Percentiles rank a stretch among this genome's conserved stretches.
These are phyloP conservation scores for Stenchaetothrips biformis DNA, from an alignment of 2,888 invertebrate genomes.

Conservation along the genomic window DNA sequence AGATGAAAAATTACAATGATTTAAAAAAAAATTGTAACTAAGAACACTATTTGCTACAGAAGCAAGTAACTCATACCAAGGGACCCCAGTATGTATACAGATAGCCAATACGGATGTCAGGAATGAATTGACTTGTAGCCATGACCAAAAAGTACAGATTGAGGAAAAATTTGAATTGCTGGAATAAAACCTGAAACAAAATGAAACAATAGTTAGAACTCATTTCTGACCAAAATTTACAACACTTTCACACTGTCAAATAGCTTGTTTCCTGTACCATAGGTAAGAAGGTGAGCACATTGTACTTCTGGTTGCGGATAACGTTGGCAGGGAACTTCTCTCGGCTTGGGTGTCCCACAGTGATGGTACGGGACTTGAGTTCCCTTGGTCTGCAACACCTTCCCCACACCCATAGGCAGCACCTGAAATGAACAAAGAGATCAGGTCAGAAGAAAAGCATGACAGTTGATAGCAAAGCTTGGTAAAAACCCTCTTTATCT, in stretches of 20 bases:
- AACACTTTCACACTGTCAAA: no score
- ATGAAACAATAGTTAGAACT: constrained; percentile 31
- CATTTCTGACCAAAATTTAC: neutral
- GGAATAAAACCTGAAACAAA: constrained; percentile 74
- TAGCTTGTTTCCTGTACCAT: constrained; percentile 46
- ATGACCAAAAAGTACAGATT: constrained; percentile 97
- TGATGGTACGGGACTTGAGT: constrained; percentile 68
- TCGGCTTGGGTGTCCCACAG: constrained; percentile 67
- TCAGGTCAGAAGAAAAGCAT: constrained; percentile 26
- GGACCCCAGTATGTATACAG: constrained; percentile 99
- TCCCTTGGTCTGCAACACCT: constrained; percentile 65
- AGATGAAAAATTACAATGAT: constrained; percentile 26
- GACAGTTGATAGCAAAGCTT: constrained; percentile 27
- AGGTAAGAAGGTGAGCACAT: constrained; percentile 81
- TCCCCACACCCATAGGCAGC: constrained; percentile 69
- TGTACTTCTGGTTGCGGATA: constrained; percentile 98
- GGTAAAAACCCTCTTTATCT: no score
- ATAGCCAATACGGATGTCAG: constrained; percentile 92
- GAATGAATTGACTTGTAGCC: constrained; percentile 97
- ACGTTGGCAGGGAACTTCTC: constrained; percentile 92
- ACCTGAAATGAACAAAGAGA: constrained; percentile 53
- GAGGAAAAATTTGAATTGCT: constrained; percentile 98
- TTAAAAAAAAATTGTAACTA: constrained; percentile 24
- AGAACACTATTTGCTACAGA: constrained; percentile 24
- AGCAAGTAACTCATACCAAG: constrained; percentile 52